Percentiles rank a stretch among this genome's conserved stretches.
phyloP scores from a whole-genome alignment of 2,113 vertebrate species.

The Lagopus leucura region DNA sequence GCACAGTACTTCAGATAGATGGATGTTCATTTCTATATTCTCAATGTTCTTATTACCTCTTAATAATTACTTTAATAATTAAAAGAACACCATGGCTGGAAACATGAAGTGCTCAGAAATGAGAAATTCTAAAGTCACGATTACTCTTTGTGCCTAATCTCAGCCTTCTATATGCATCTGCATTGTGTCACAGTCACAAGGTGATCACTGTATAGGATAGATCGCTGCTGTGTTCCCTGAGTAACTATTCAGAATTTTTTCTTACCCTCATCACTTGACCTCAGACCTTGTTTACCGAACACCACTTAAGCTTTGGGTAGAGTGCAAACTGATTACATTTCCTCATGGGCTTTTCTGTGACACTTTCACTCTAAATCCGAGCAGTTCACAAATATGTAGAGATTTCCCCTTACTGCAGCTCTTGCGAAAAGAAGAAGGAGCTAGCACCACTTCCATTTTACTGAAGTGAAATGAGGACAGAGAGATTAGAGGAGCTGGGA shows the following conservation, averaged over 20 bases:
- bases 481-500: background rate
- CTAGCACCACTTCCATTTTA: background rate
- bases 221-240: background rate
- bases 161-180: background rate
- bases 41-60: background rate
- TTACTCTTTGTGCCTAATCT: background rate
- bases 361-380: slow-evolving; percentile 37
- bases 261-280: slow-evolving; percentile 46
- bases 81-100: background rate
- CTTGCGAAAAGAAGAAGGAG: slow-evolving; percentile 19
- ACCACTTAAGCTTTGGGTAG: slow-evolving; percentile 42
- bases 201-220: background rate
- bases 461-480: background rate
- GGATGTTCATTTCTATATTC: background rate
- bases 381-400: background rate
- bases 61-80: background rate
- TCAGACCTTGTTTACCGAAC: slow-evolving; percentile 54
- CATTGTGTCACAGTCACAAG: background rate
- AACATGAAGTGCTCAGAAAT: background rate
- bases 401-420: background rate
- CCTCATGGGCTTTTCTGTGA: slow-evolving; percentile 37
- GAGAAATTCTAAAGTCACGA: background rate
- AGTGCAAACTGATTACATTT: slow-evolving; percentile 43
- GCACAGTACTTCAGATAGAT: background rate
- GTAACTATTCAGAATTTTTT: slow-evolving; percentile 20